Evolutionary conservation across 2,888 invertebrate genomes (phyloP).

Genomic region (Tipula unca): DNA sequence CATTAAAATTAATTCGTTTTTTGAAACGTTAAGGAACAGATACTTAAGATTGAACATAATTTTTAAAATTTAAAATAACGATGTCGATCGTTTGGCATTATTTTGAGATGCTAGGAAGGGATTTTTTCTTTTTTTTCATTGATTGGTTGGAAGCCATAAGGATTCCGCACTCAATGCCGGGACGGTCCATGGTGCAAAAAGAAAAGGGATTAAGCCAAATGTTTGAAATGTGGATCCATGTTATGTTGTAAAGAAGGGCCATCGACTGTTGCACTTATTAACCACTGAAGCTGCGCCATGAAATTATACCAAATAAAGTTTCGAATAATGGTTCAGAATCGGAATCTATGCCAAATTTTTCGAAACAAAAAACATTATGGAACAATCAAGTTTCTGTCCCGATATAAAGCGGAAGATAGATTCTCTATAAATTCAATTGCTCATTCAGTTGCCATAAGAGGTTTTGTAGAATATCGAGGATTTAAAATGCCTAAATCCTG

Average conservation of each 20-base stretch:
- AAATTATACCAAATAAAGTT: neutral
- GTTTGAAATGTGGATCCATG: neutral
- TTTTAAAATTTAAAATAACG: too few species aligned
- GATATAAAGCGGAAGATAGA: neutral
- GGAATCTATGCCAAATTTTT: neutral
- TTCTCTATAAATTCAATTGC: slow-evolving; percentile 9
- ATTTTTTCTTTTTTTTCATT: too few species aligned
- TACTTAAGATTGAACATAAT: too few species aligned
- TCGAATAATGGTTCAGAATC: neutral
- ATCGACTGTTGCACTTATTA: neutral
- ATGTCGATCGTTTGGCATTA: too few species aligned
- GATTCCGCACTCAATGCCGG: too few species aligned
- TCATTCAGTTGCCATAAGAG: slow-evolving; percentile 3
- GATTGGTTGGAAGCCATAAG: too few species aligned
- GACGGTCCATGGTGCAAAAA: too few species aligned
- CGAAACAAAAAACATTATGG: neutral
- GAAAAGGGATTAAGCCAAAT: too few species aligned
- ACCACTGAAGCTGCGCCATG: neutral
- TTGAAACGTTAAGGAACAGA: too few species aligned
- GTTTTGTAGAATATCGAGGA: slow-evolving; percentile 14
- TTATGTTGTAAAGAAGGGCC: neutral
- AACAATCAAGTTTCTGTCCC: slow-evolving; percentile 17
- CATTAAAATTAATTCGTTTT: too few species aligned
- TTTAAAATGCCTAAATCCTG: slow-evolving; percentile 18
- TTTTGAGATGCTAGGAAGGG: too few species aligned